Conservation (phyloP, 1,140 invertebrate genomes). For the Leptopilina clavipes region DNA sequence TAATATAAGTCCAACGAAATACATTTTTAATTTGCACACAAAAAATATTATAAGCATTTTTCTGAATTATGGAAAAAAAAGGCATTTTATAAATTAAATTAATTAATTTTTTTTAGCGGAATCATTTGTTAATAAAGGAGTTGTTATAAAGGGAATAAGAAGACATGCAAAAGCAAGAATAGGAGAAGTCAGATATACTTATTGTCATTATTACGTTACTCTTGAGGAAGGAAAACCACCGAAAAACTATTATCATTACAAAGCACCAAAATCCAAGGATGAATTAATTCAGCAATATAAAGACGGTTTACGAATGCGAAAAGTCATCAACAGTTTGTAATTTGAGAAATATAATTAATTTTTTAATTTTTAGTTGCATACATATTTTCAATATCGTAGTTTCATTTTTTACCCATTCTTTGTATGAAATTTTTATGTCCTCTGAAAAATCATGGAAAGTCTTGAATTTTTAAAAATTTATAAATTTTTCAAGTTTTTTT, state of each 20-base stretch:
- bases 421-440: no score
- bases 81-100: no score
- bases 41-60: no score
- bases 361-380: constrained; percentile 3
- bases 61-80: no score
- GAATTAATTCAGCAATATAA: constrained; percentile 86
- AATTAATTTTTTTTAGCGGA: constrained; percentile 82
- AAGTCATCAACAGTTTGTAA: constrained; percentile 82
- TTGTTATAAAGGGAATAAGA: constrained; percentile 86
- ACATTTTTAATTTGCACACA: no score
- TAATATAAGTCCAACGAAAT: no score
- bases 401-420: background rate
- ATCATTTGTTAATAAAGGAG: constrained; percentile 86
- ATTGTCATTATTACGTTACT: constrained; percentile 91
- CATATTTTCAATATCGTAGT: background rate
- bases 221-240: constrained; percentile 95
- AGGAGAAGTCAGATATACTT: constrained; percentile 85
- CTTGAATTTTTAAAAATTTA: no score
- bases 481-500: no score
- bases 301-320: constrained; percentile 81
- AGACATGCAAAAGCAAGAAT: constrained; percentile 84
- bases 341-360: constrained; percentile 24
- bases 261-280: constrained; percentile 80
- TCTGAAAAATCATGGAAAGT: no score
- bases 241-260: constrained; percentile 82